Percentiles rank a stretch among this genome's conserved stretches.
phyloP scores from a whole-genome alignment of 2,797 vertebrate genomes.

The Leucoraja ocellata region DNA sequence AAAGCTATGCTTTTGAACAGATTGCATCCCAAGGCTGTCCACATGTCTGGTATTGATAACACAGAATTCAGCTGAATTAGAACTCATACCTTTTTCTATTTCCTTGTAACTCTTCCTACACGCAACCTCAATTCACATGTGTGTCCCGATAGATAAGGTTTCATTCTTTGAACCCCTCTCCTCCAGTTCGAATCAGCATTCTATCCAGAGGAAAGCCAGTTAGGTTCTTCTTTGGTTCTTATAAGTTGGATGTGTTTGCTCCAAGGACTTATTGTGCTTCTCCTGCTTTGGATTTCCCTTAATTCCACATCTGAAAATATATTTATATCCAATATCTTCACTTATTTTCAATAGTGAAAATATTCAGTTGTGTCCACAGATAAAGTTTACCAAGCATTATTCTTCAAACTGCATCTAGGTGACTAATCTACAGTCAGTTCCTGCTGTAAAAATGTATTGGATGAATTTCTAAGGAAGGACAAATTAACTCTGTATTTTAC shows the following conservation, averaged over 20 bases:
- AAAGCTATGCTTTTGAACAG: background rate
- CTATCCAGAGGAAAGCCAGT: background rate
- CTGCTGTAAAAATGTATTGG: background rate
- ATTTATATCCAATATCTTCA: background rate
- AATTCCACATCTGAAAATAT: background rate
- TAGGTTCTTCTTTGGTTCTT: background rate
- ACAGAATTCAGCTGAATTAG: slow-evolving; percentile 13
- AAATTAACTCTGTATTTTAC: background rate
- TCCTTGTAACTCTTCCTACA: background rate
- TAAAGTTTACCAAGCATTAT: background rate
- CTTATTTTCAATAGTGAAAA: background rate
- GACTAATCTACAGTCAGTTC: background rate
- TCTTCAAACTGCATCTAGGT: background rate
- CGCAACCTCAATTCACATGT: background rate
- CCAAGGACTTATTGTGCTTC: background rate
- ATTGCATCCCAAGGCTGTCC: slow-evolving; percentile 14
- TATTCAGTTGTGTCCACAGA: too few species aligned
- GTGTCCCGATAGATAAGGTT: background rate
- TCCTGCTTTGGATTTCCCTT: background rate
- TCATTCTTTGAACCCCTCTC: background rate
- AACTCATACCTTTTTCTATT: background rate
- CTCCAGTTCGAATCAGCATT: background rate
- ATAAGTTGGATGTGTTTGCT: background rate
- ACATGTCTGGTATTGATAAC: slow-evolving; percentile 16
- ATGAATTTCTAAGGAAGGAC: background rate